A percentile compares a stretch with the other conserved stretches of the same genome.
phyloP scores from a whole-genome alignment of 2,888 invertebrate genomes.

The Tuta absoluta region DNA sequence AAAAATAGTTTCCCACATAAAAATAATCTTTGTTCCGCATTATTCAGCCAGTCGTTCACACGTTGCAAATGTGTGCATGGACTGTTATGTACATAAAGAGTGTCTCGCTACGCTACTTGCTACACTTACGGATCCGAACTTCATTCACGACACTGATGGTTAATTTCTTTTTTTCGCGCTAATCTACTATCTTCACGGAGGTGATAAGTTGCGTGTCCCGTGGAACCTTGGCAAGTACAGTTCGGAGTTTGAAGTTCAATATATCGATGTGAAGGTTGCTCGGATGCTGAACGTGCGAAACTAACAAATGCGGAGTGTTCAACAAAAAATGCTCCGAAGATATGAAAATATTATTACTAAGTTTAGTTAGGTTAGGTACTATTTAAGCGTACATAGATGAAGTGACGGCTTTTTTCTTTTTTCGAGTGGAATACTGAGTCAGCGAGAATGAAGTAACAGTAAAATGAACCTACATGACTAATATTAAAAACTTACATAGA shows the following conservation, averaged over 20 bases:
- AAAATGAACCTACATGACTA: too few species aligned
- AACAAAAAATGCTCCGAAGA: background rate
- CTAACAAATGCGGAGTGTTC: background rate
- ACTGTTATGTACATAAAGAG: slow-evolving; percentile 31
- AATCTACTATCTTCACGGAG: slow-evolving; percentile 10
- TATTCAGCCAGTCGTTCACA: slow-evolving; percentile 43
- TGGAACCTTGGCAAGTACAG: background rate
- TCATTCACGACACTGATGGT: slow-evolving; percentile 24
- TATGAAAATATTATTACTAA: too few species aligned
- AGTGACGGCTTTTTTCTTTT: too few species aligned
- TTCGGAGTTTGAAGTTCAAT: background rate
- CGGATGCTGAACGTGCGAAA: background rate
- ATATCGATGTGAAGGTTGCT: background rate
- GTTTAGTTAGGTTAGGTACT: too few species aligned
- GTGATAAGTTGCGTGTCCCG: background rate
- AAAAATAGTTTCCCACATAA: slow-evolving; percentile 44
- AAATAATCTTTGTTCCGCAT: slow-evolving; percentile 42
- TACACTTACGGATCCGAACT: slow-evolving; percentile 23
- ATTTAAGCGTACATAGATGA: too few species aligned
- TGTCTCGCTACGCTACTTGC: slow-evolving; percentile 20
- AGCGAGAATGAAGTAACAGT: too few species aligned
- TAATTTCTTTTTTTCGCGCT: slow-evolving; percentile 19
- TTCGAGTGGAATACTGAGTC: too few species aligned
- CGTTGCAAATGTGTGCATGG: slow-evolving; percentile 34
- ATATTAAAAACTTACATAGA: too few species aligned